phyloP scores from a whole-genome alignment of 2,888 invertebrate genomes.

The Drosophila nr. perissopoda region DNA sequence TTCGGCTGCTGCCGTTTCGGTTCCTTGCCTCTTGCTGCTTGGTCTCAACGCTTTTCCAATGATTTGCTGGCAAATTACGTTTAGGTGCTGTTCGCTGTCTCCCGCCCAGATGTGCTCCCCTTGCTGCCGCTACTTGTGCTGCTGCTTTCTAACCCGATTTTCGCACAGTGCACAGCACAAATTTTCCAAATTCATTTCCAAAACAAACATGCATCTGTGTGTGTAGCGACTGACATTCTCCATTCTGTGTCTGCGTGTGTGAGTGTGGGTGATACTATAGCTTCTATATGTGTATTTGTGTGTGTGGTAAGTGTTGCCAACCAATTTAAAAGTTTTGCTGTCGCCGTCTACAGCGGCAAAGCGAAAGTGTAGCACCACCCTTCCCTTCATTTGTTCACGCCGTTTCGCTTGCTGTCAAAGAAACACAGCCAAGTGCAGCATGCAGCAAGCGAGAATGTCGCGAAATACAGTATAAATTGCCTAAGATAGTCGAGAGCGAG shows the following conservation, averaged over 20 bases:
- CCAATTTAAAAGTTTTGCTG: conserved; percentile 77
- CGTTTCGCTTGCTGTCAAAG: conserved; percentile 64
- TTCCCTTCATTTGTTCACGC: conserved; percentile 47
- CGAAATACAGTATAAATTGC: conserved; percentile 46
- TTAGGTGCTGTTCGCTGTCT: conserved; percentile 64
- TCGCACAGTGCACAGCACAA: conserved; percentile 51
- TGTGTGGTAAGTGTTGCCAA: conserved; percentile 72
- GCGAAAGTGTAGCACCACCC: conserved; percentile 71
- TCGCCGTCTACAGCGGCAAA: conserved; percentile 57
- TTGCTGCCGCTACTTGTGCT: not conserved
- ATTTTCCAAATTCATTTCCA: conserved; percentile 80
- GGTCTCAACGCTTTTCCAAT: conserved; percentile 63
- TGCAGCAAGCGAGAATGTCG: conserved; percentile 31
- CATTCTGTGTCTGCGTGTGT: conserved; percentile 17
- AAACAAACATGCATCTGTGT: conserved; percentile 72
- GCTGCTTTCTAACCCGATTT: conserved; percentile 25
- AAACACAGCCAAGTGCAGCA: conserved; percentile 64
- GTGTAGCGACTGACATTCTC: conserved; percentile 30
- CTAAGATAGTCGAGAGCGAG: not conserved
- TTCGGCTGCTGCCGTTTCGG: conserved; percentile 54
- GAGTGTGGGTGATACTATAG: conserved; percentile 43
- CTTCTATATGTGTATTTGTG: conserved; percentile 3
- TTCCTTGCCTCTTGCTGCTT: conserved; percentile 23
- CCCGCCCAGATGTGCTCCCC: conserved; percentile 28
- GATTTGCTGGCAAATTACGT: conserved; percentile 79